Base-by-base conservation (phyloP, 2,113 vertebrate genomes). In the Embiotoca jacksoni region DNA sequence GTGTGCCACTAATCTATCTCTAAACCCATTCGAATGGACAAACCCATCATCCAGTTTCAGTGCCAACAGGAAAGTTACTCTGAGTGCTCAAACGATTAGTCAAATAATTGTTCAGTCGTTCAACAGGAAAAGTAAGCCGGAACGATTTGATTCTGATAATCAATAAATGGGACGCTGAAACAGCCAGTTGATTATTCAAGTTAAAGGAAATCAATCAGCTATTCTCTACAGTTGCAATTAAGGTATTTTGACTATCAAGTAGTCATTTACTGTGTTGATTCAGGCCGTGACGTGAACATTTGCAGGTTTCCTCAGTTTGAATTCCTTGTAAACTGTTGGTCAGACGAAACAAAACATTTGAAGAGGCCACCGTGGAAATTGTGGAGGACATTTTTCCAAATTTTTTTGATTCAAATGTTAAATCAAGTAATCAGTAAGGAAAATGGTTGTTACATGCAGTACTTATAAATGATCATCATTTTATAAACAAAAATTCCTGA, bases 91-190 rank as follows among this genome's bases (percentile, higher is more conserved):
- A 44, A 59, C 13, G 6, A 72, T 44, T 31, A 39, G 14, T 33
- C 3, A 14, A 77, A 41, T 59, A 13, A 61, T 7, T 76, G 35
- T 57, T 53, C 4, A 69, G 14, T 36, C 7, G 2, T 33, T n/a
- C n/a, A 37, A 15, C 10, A 0, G 41, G 7, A 74, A 23, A 62
- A 74, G 13, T 6, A 64, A 69, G 74, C 16, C 50, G 62, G 36
- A 56, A 13, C 0, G 2, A 33, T 58, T 47, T 31, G 57, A 33
- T 58, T 47, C 31, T 63, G 3, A 63, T 15, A 7, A 23, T 49
- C 33, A 5, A 7, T 60, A 23, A 2, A 46, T 58, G 44, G 23
- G 33, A 23, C 66, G 16, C 15, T 56, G 7, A 36, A 58, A 58
- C 2, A 7, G 47, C 36, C 8, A 5, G n/a, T 0, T 1, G 13